phyloP scores from a whole-genome alignment of 2,797 vertebrate species.

The Neomorphus geoffroyi region DNA sequence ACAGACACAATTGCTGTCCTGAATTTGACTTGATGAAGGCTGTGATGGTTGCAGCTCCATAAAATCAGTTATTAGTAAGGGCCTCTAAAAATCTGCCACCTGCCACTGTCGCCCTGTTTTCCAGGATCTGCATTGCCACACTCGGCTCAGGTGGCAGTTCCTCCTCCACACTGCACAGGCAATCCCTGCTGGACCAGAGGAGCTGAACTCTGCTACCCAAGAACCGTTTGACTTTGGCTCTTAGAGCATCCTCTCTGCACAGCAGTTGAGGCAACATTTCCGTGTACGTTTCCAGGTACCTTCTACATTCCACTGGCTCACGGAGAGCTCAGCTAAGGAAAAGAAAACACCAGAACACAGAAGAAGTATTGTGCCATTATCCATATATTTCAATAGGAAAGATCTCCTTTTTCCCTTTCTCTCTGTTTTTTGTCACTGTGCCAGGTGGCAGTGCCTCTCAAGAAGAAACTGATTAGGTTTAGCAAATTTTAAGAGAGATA shows the following conservation, averaged over 20 bases:
- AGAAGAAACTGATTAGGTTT: background rate
- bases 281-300: background rate
- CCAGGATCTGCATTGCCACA: background rate
- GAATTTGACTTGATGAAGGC: background rate
- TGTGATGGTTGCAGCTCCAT: background rate
- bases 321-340: background rate
- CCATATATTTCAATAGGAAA: background rate
- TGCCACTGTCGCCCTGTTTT: background rate
- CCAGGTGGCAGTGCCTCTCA: background rate
- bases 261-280: background rate
- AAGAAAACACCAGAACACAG: background rate
- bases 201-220: background rate
- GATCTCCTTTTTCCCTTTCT: no score
- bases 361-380: background rate
- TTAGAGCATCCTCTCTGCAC: background rate
- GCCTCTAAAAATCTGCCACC: background rate
- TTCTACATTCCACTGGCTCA: background rate
- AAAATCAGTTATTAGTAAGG: background rate
- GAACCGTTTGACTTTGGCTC: background rate
- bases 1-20: background rate
- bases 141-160: background rate
- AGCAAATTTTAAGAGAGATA: background rate
- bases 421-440: background rate
- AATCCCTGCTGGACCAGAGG: background rate
- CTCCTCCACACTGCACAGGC: background rate